phyloP scores from a whole-genome alignment of 2,888 invertebrate species.

The Trichogramma dendrolimi region DNA sequence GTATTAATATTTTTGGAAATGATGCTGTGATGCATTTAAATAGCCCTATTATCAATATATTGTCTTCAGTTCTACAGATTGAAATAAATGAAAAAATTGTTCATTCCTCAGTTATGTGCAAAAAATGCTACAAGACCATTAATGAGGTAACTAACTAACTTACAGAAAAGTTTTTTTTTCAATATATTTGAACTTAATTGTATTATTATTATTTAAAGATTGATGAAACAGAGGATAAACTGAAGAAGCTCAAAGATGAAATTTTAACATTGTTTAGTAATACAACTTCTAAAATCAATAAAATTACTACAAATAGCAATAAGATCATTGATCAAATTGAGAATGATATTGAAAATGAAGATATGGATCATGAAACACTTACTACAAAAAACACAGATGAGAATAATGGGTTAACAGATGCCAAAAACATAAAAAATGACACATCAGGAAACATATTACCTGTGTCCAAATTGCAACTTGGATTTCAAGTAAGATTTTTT shows the following conservation, averaged over 20 bases:
- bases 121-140: constrained; percentile 64
- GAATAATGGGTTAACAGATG: no score
- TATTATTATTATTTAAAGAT: constrained; percentile 44
- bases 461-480: no score
- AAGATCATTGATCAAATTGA: constrained; percentile 23
- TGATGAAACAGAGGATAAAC: constrained; percentile 57
- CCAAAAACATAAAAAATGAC: no score
- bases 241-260: constrained; percentile 56
- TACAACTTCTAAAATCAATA: constrained; percentile 35
- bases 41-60: constrained; percentile 48
- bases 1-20: constrained; percentile 56
- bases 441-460: no score
- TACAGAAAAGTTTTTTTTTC: constrained; percentile 1
- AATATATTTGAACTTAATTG: background rate
- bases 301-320: constrained; percentile 34
- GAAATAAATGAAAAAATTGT: constrained; percentile 55
- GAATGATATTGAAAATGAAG: no score
- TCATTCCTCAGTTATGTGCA: constrained; percentile 62
- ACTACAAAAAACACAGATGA: no score
- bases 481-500: no score
- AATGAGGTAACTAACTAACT: constrained; percentile 52
- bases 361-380: no score
- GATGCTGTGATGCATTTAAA: constrained; percentile 43
- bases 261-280: constrained; percentile 55
- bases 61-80: constrained; percentile 54